phyloP scores from a whole-genome alignment of 2,113 vertebrate genomes.

The Scartelaos histophorus region DNA sequence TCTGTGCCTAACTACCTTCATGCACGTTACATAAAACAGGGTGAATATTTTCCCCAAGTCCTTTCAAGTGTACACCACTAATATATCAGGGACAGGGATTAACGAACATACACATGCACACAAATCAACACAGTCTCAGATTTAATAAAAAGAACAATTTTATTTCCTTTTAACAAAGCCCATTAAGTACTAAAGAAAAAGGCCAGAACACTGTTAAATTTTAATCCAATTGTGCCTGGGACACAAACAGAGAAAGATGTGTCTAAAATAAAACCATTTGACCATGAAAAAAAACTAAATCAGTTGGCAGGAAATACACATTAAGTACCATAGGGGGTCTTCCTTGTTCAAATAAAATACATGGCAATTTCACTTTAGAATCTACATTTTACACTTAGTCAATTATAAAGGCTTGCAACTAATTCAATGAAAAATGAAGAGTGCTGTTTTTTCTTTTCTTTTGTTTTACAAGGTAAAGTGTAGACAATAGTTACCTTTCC shows the following conservation, averaged over 20 bases:
- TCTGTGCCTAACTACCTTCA: neutral
- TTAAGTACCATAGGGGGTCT: slow-evolving; percentile 37
- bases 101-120: neutral
- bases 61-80: neutral
- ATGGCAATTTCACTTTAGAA: slow-evolving; percentile 21
- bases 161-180: slow-evolving; percentile 71
- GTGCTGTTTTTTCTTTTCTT: neutral
- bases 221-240: slow-evolving; percentile 58
- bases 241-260: slow-evolving; percentile 48
- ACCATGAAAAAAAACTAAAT: slow-evolving; percentile 48
- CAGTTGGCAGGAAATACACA: slow-evolving; percentile 17
- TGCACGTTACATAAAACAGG: neutral
- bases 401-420: neutral
- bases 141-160: slow-evolving; percentile 68
- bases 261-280: slow-evolving; percentile 50
- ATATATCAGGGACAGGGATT: neutral
- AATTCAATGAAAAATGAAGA: neutral
- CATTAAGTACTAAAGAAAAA: slow-evolving; percentile 76
- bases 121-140: neutral
- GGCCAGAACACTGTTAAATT: slow-evolving; percentile 68
- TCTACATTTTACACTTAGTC: slow-evolving; percentile 12
- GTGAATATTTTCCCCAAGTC: neutral
- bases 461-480: neutral
- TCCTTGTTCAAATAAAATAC: slow-evolving; percentile 20
- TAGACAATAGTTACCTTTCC: neutral